Conservation (phyloP, 2,797 vertebrate genomes). For the Sylvia borin region DNA sequence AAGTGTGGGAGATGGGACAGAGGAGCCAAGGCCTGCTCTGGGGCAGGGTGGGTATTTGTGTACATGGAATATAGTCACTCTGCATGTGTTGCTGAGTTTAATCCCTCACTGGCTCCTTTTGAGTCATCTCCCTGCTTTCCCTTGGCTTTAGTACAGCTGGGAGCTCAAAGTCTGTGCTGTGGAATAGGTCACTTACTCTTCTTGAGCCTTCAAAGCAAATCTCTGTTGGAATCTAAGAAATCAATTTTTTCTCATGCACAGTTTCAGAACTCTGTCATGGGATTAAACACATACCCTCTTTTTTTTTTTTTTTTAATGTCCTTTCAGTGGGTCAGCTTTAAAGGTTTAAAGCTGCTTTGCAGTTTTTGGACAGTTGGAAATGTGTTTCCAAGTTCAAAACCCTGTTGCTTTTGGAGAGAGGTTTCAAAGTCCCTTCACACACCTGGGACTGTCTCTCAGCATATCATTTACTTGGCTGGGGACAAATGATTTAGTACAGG, state of each 20-base stretch:
- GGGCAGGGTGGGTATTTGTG: not conserved
- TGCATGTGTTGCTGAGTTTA: not conserved
- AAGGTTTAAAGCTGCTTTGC: not conserved
- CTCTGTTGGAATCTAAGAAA: not conserved
- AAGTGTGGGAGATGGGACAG: not conserved
- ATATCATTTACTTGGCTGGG: not conserved
- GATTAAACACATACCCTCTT: not conserved
- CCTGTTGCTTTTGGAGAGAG: not conserved
- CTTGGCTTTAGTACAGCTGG: not conserved
- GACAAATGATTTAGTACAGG: not conserved
- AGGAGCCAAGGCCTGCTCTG: not conserved
- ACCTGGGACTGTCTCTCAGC: not conserved
- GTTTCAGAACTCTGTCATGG: not conserved
- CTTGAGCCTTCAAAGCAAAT: not conserved
- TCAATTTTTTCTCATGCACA: not conserved
- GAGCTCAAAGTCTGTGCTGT: not conserved
- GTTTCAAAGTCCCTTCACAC: not conserved
- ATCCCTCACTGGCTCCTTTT: not conserved
- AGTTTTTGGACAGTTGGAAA: not conserved
- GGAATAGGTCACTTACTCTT: not conserved
- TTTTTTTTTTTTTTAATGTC: not conserved
- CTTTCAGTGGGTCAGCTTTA: not conserved
- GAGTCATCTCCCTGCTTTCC: not conserved
- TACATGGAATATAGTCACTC: not conserved
- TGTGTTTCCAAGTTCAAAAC: not conserved